phyloP scores from a whole-genome alignment of 2,888 invertebrate genomes.

The Priapulus caudatus region DNA sequence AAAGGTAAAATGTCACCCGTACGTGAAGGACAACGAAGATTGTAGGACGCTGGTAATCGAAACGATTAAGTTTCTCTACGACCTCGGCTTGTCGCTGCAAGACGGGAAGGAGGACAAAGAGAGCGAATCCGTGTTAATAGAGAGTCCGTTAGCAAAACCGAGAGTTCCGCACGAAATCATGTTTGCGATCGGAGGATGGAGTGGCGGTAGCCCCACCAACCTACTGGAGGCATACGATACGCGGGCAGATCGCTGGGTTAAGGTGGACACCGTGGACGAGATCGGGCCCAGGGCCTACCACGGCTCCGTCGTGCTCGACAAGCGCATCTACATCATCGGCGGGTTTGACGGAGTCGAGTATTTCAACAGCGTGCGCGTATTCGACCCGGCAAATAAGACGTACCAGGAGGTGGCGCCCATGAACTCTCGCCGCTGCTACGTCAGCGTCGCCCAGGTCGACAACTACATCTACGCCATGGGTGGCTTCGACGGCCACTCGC shows the following conservation, averaged over 20 bases:
- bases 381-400: constrained; percentile 65
- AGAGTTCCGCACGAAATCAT: constrained; percentile 76
- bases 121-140: constrained; percentile 42
- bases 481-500: constrained; percentile 82
- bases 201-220: constrained; percentile 53
- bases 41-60: constrained; percentile 80
- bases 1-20: constrained; percentile 57
- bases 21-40: constrained; percentile 65
- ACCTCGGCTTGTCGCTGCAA: constrained; percentile 71
- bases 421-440: constrained; percentile 73
- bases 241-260: constrained; percentile 76
- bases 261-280: constrained; percentile 55
- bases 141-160: constrained; percentile 60
- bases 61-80: constrained; percentile 78
- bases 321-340: constrained; percentile 74
- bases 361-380: constrained; percentile 73
- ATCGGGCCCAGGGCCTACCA: constrained; percentile 80
- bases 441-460: constrained; percentile 71
- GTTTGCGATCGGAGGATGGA: constrained; percentile 72
- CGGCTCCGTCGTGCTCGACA: constrained; percentile 75
- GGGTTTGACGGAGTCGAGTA: constrained; percentile 84
- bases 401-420: constrained; percentile 64
- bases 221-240: constrained; percentile 80
- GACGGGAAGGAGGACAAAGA: constrained; percentile 48
- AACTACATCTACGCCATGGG: constrained; percentile 45